Percentiles rank a stretch among this genome's conserved stretches.
These are phyloP conservation scores for Parnassius apollo DNA, from an alignment of 2,888 invertebrate genomes.

Conservation along the genomic window DNA sequence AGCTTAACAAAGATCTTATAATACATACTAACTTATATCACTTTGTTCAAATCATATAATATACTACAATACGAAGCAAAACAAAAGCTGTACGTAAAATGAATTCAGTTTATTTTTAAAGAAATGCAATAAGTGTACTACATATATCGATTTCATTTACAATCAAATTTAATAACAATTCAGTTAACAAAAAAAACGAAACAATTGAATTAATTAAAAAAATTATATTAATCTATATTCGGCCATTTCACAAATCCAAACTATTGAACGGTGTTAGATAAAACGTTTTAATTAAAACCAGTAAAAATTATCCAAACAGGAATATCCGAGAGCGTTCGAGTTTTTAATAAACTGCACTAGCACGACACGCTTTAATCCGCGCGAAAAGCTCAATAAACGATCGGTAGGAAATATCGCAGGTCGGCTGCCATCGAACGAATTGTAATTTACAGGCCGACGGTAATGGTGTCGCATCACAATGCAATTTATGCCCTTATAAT, in stretches of 20 bases:
- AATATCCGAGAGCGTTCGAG: conserved; percentile 27
- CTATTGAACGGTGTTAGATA: neutral
- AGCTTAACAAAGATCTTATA: no score
- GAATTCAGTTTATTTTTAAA: no score
- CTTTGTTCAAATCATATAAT: no score
- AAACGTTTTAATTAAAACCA: conserved; percentile 5
- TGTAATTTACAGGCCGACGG: conserved; percentile 73
- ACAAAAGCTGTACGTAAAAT: no score
- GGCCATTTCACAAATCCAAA: neutral
- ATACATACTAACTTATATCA: no score
- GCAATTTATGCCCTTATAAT: conserved; percentile 79
- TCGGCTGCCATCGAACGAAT: conserved; percentile 60
- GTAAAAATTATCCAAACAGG: conserved; percentile 2
- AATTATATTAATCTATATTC: no score
- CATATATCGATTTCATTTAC: no score
- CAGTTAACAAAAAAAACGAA: no score
- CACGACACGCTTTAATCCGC: conserved; percentile 35
- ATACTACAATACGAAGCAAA: no score
- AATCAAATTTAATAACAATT: no score
- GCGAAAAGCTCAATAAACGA: conserved; percentile 67
- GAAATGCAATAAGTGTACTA: no score
- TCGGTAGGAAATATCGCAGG: conserved; percentile 55
- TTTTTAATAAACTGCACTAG: conserved; percentile 46
- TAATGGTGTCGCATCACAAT: conserved; percentile 76
- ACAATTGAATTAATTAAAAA: no score